phyloP scores from a whole-genome alignment of 2,113 vertebrate species.

The Baryphthengus martii region DNA sequence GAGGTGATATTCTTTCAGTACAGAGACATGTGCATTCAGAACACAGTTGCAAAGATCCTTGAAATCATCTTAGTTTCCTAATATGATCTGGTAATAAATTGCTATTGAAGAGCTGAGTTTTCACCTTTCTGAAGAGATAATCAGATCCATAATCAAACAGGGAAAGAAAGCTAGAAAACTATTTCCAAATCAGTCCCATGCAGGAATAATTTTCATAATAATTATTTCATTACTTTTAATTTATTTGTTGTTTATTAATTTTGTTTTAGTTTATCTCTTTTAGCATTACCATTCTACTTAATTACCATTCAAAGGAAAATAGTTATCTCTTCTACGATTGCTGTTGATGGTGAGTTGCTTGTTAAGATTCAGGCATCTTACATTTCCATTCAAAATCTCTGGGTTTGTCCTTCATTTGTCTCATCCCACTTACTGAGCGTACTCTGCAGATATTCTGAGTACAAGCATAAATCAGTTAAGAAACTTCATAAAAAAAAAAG shows the following conservation, averaged over 20 bases:
- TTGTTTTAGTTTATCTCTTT: neutral
- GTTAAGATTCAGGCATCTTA: neutral
- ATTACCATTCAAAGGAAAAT: neutral
- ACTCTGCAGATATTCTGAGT: neutral
- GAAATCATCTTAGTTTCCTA: neutral
- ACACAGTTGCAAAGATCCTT: neutral
- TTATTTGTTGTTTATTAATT: neutral
- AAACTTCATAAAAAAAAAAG: neutral
- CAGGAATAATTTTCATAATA: neutral
- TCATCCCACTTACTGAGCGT: neutral
- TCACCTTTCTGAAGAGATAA: neutral
- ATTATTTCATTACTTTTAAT: neutral
- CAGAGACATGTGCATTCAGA: neutral
- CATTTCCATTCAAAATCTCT: neutral
- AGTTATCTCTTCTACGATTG: neutral
- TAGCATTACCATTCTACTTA: neutral
- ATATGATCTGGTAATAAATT: neutral
- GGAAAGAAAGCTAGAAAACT: rapidly evolving
- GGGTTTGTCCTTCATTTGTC: neutral
- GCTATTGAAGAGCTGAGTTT: neutral
- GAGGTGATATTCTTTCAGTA: neutral
- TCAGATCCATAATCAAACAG: neutral
- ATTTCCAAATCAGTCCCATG: neutral
- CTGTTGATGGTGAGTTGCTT: neutral
- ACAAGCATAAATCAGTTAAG: neutral